Evolutionary conservation across 2,113 vertebrate species (phyloP), one percentile per base, ranked within the genome.

Genomic region (Chloroceryle aenea): DNA sequence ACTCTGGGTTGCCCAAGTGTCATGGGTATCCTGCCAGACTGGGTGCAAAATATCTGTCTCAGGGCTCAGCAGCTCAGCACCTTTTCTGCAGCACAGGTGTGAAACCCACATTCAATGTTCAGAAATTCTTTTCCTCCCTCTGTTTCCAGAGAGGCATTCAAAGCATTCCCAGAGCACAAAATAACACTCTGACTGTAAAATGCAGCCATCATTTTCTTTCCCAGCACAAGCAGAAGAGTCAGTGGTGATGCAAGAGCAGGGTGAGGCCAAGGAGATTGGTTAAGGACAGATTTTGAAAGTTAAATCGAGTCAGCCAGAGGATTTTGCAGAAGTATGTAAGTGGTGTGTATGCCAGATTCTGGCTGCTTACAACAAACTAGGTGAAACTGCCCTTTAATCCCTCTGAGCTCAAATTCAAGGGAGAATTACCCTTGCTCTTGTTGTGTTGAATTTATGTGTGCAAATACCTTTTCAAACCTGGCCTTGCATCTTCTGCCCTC

Each of bases 281-380:
- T 93, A 22, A 76, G 85, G 75, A 40, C 55, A 61, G 82, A 43
- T 93, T 97, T 96, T 74, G 92, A 93, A 95, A 97, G 76, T 34
- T 86, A 79, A 71, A 88, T 62, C 0, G 2, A 93, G 72, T 43
- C 90, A 83, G 79, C 66, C 72, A 56, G 79, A 72, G 71, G 72
- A 93, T 93, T 96, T 87, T 95, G 61, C 68, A 74, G 79, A 95
- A 92, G 67, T 93, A n/a, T 69, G 29, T 56, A 21, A 67, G 20
- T 69, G 48, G 10, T 29, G 45, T 72, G 68, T 63, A n/a, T 25
- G 63, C 82, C 92, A 91, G 68, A 59, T 43, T 67, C 59, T 74
- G 87, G 32, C 56, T 90, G 85, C 71, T 95, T 93, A 77, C 92
- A 78, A 12, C 61, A 77, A 95, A 63, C 79, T 19, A 5, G 72